phyloP scores from a whole-genome alignment of 2,113 vertebrate genomes.

The Oncorhynchus mykiss region DNA sequence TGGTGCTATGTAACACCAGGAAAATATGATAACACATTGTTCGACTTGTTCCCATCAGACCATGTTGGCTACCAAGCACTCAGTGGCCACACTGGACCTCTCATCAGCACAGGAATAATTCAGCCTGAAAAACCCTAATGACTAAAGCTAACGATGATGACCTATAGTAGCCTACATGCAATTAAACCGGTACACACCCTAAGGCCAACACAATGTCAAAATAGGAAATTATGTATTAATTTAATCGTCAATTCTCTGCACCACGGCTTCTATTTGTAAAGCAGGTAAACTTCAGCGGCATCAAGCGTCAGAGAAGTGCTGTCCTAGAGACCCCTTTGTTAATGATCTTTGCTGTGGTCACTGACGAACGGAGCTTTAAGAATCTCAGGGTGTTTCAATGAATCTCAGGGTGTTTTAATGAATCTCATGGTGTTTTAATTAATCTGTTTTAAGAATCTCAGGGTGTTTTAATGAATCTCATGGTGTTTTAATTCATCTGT shows the following conservation, averaged over 20 bases:
- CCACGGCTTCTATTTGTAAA: background rate
- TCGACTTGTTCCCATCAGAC: no score
- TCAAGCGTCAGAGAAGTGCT: background rate
- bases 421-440: no score
- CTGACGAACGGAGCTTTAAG: background rate
- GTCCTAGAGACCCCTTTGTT: background rate
- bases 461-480: no score
- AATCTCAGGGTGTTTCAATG: no score
- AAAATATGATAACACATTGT: background rate
- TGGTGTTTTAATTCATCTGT: no score
- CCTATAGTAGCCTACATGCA: background rate
- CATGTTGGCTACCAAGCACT: background rate
- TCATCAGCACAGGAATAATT: background rate
- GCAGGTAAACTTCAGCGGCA: background rate
- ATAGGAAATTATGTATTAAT: background rate
- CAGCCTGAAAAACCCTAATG: background rate
- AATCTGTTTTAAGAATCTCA: no score
- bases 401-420: no score
- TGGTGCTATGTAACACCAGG: background rate
- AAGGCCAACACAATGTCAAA: background rate
- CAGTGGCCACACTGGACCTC: background rate
- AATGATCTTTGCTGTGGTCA: constrained; percentile 10
- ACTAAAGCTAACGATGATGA: no score
- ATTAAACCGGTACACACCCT: background rate
- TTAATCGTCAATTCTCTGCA: background rate